A percentile compares a stretch with the other conserved stretches of the same genome.
Evolutionary conservation across 53 echinoderm and acorn worm genomes (phyloP).

Genomic region (Luidia sarsii): DNA sequence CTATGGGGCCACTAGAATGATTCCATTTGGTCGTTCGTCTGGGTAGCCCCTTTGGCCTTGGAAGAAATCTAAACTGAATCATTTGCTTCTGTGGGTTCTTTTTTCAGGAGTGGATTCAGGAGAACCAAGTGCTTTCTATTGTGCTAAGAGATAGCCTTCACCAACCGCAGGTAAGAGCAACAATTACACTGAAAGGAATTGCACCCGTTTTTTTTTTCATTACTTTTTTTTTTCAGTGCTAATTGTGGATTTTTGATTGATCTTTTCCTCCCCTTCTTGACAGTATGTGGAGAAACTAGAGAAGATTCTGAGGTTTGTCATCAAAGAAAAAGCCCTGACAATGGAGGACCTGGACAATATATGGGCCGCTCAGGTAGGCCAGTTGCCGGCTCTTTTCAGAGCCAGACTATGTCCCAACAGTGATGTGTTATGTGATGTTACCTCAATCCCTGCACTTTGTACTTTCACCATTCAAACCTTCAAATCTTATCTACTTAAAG

Average conservation of each 20-base stretch:
- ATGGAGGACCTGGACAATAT: constrained; percentile 98
- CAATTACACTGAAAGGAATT: background rate
- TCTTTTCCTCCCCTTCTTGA: background rate
- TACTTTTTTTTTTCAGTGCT: background rate
- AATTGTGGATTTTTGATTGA: background rate
- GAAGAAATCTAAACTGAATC: too few species aligned
- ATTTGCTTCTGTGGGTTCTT: background rate
- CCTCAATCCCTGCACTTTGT: too few species aligned
- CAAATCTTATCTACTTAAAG: too few species aligned
- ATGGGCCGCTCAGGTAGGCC: constrained; percentile 99
- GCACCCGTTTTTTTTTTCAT: background rate
- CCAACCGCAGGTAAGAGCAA: constrained; percentile 83
- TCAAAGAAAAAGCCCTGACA: constrained; percentile 95
- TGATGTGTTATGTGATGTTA: too few species aligned
- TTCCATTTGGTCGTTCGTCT: too few species aligned
- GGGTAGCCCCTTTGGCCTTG: too few species aligned
- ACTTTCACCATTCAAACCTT: too few species aligned
- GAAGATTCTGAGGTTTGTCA: constrained; percentile 94
- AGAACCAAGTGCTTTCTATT: constrained; percentile 97
- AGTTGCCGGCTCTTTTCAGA: too few species aligned
- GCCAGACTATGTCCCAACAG: too few species aligned
- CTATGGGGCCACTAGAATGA: too few species aligned
- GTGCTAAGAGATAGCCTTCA: constrained; percentile 95
- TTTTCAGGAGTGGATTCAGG: constrained; percentile 96
- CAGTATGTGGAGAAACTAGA: constrained; percentile 95